Base-by-base conservation (phyloP, 2,113 vertebrate species). In the Phycodurus eques region DNA sequence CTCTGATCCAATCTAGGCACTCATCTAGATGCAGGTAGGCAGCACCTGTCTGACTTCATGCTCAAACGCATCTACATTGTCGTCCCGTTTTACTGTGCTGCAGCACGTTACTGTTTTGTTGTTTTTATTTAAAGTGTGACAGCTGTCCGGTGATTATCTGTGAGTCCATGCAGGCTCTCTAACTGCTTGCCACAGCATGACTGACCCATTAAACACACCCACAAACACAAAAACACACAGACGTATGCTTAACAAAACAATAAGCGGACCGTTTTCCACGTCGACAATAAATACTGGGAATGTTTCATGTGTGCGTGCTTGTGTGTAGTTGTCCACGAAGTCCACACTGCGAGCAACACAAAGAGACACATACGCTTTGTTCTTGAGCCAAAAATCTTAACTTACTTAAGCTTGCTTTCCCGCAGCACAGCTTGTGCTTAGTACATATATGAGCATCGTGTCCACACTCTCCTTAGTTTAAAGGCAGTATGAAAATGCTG, bases 141-240 rank as follows among this genome's bases (percentile, higher is more conserved):
- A 87, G 87, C 85, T 88, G 87, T 83, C 83, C 77, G 53, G 76
- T 83, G 88, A 87, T 88, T 87, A 85, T 90, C 88, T 73, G 85
- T 2, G 22, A 76, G 85, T 75, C 82, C 85, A 81, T 86, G 71
- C 85, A 81, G 81, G 69, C 81, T 85, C 75, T 61, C 74, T 73
- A 83, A 83, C 83, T 85, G 85, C 80, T 79, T 74, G 72, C 80
- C 86, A 76, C 86, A 90, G 87, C 88, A 86, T 82, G 85, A 87
- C 84, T 90, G 87, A 90, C 87, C 87, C 87, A 90, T 83, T 85
- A 86, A 87, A 70, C 66, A 57, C 53, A 70, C 73, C 35, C 71
- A 70, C 68, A 72, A 60, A 67, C 68, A 72, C 71, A 68, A 62
- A 72, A 54, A 68, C 71, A 67, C 53, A 74, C 71, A 68, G 66